phyloP scores from a whole-genome alignment of 2,888 invertebrate genomes.

The Dynastes maya region DNA sequence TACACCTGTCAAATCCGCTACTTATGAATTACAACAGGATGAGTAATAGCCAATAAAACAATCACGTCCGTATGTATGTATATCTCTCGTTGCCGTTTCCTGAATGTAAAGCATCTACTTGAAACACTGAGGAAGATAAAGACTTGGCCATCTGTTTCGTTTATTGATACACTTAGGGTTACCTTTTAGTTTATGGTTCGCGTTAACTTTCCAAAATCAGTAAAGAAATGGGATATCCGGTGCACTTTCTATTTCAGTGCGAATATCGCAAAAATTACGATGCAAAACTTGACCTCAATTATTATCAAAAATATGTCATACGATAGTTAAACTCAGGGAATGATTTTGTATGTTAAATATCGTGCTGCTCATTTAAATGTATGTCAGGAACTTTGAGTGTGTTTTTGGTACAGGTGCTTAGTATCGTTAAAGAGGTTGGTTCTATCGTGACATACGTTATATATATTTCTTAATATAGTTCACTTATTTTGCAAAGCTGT shows the following conservation, averaged over 20 bases:
- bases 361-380: too few species aligned
- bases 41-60: background rate
- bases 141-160: background rate
- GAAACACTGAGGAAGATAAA: background rate
- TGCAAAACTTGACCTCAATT: background rate
- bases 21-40: background rate
- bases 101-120: too few species aligned
- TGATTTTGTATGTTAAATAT: too few species aligned
- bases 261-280: conserved; percentile 17
- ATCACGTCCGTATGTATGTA: background rate
- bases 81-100: too few species aligned
- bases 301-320: background rate
- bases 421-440: too few species aligned
- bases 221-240: conserved; percentile 42
- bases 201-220: conserved; percentile 35
- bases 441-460: too few species aligned
- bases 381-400: too few species aligned
- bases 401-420: too few species aligned
- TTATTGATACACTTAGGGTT: conserved; percentile 2
- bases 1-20: background rate
- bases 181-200: background rate
- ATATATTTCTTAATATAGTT: too few species aligned
- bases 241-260: conserved; percentile 33
- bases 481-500: too few species aligned
- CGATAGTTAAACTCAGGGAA: background rate